Evolutionary conservation across 2,888 invertebrate species (phyloP), one percentile per base, ranked within the genome.

Genomic region (Melanargia galathea): DNA sequence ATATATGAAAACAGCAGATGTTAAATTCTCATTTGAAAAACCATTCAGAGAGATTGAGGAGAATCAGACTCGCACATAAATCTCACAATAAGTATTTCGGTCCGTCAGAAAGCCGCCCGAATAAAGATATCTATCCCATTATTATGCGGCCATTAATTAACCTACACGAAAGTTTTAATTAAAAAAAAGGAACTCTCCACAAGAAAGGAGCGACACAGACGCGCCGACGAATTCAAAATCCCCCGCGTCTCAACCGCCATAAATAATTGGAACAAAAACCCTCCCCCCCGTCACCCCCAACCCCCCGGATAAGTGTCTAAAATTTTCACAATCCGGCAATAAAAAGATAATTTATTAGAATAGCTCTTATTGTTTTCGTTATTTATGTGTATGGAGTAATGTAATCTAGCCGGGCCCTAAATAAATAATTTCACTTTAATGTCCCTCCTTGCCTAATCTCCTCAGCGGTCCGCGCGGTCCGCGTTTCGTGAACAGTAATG

Each of bases 281-380:
- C 79, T 80, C 78, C 80, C 77, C 77, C 73, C 76, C 71, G 73
- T 69, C 72, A 68, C 72, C 67, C 70, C 71, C 75, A 68, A 73
- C 74, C 77, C 73, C 84, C 84, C 83, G 90, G 90, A 90, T 90
- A 90, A 91, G 90, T 90, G 90, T 91, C 90, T 88, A 88, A 91
- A 90, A 91, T 91, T 91, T 91, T 91, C 90, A 91, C 91, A 91
- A 91, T 90, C 90, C 90, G 85, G 91, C 89, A 92, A 90, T 91
- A 91, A 91, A 91, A 92, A 91, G 90, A 90, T 91, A 91, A 92
- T 91, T 91, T 92, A 90, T 90, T 89, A 90, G 87, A 90, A 91
- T 90, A 89, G 88, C 90, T 90, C 89, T 91, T 91, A 92, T 90
- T 92, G 90, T 90, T 90, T 92, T 90, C 84, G 85, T 90, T 91